Percentiles rank a stretch among this genome's conserved stretches.
Conservation (phyloP, 2,113 vertebrate genomes). For the Chrysochloris asiatica region DNA sequence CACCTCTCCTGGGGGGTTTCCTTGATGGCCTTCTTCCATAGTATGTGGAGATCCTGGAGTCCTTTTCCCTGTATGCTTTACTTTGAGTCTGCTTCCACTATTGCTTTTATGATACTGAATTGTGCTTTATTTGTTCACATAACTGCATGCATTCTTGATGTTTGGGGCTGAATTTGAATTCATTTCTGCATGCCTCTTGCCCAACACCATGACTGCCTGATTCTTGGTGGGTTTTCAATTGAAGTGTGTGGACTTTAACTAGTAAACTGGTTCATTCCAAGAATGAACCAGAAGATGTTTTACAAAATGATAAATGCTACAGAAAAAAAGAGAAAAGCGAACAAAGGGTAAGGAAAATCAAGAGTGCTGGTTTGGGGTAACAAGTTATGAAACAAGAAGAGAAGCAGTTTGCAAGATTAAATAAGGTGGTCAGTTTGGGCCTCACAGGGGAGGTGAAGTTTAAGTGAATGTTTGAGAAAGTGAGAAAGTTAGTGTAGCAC, state of each 20-base stretch:
- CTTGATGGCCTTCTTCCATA: neutral
- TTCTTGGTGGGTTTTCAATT: neutral
- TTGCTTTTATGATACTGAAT: neutral
- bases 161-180: neutral
- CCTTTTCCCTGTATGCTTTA: neutral
- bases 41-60: neutral
- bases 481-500: neutral
- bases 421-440: no score
- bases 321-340: neutral
- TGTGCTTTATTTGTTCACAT: neutral
- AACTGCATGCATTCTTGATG: constrained; percentile 2
- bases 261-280: neutral
- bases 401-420: no score
- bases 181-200: neutral
- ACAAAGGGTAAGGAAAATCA: neutral
- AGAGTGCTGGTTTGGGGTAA: neutral
- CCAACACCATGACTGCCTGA: neutral
- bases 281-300: neutral
- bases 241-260: neutral
- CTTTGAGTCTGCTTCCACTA: neutral
- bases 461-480: neutral
- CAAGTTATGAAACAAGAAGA: neutral
- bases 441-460: neutral
- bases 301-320: neutral
- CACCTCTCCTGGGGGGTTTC: neutral